Conservation (phyloP, 2,113 vertebrate genomes). For the Stictonetta naevosa region DNA sequence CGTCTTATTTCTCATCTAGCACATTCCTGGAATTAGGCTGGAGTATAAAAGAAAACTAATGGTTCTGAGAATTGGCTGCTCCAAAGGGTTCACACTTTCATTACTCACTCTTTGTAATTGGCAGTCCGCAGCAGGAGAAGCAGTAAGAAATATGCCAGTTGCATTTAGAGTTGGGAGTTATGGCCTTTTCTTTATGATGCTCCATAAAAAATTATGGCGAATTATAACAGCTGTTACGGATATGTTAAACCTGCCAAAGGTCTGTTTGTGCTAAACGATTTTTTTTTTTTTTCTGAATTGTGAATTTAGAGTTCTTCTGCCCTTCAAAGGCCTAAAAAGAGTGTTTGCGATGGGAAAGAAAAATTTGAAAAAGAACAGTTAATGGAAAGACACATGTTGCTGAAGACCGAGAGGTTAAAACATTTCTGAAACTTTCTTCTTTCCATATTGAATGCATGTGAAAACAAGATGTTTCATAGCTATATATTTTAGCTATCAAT, state of each 20-base stretch:
- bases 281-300: background rate
- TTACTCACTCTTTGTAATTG: constrained; percentile 68
- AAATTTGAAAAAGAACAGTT: background rate
- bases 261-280: constrained; percentile 55
- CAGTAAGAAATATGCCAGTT: constrained; percentile 49
- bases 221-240: constrained; percentile 71
- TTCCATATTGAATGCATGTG: background rate
- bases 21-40: constrained; percentile 77
- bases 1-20: constrained; percentile 78
- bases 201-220: constrained; percentile 67
- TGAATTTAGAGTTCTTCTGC: background rate
- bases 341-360: background rate
- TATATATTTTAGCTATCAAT: background rate
- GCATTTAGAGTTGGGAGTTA: constrained; percentile 57
- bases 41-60: constrained; percentile 79
- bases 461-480: background rate
- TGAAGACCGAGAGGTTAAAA: background rate
- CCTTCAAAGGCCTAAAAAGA: background rate
- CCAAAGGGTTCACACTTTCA: constrained; percentile 54
- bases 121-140: constrained; percentile 56
- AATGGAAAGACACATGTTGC: background rate
- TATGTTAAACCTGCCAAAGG: constrained; percentile 53
- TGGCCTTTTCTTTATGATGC: constrained; percentile 54
- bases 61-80: constrained; percentile 76
- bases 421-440: background rate